Conservation (phyloP, 2,113 vertebrate genomes). For the Nesogale talazaci region DNA sequence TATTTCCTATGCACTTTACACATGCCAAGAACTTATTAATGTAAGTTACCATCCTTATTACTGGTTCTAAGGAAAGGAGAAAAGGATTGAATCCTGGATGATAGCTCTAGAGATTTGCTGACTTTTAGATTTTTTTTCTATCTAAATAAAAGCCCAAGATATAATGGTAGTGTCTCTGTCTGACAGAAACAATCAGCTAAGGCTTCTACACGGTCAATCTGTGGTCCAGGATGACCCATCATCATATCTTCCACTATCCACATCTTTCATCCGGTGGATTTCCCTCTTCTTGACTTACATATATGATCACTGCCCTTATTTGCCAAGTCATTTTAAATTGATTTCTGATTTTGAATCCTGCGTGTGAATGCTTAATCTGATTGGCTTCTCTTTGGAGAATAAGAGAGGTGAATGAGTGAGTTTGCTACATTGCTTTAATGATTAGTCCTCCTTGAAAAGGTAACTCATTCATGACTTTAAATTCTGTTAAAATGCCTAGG, state of each 20-base stretch:
- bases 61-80: background rate
- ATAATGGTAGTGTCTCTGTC: background rate
- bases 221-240: background rate
- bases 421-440: background rate
- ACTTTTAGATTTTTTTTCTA: background rate
- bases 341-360: background rate
- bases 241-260: background rate
- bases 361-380: background rate
- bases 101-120: background rate
- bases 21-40: background rate
- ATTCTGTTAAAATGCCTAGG: background rate
- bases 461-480: background rate
- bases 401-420: background rate
- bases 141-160: background rate
- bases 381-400: background rate
- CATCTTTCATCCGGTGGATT: background rate
- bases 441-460: background rate
- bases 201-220: background rate
- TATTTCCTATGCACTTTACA: background rate
- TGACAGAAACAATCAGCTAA: background rate
- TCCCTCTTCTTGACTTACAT: background rate
- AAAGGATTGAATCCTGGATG: background rate
- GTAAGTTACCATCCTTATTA: slow-evolving; percentile 9
- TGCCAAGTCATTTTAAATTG: background rate
- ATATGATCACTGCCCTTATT: background rate